Evolutionary conservation across 2,888 invertebrate genomes (phyloP).

Genomic region (Drosophila fungiperda): DNA sequence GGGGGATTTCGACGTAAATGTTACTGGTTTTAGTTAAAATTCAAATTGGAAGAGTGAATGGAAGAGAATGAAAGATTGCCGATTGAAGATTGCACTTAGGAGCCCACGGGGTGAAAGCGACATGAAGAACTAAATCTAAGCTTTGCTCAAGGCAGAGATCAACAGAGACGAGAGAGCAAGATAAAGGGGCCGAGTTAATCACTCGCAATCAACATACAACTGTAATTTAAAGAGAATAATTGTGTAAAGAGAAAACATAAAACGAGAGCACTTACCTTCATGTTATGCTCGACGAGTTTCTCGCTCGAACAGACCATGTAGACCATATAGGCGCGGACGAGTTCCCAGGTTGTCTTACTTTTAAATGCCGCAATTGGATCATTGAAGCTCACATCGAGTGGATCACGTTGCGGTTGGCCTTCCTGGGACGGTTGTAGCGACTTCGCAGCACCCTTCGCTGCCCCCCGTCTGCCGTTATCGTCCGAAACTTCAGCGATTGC

Average conservation of each 20-base stretch:
- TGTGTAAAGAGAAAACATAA: background rate
- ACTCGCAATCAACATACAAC: background rate
- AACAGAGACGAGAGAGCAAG: background rate
- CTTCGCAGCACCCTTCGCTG: background rate
- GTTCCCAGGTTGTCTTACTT: constrained; percentile 97
- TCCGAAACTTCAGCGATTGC: constrained; percentile 21
- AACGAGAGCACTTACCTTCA: constrained; percentile 89
- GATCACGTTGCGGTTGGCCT: constrained; percentile 86
- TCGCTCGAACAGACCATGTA: constrained; percentile 95
- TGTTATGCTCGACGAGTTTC: constrained; percentile 95
- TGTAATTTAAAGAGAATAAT: background rate
- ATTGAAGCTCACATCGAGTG: constrained; percentile 93
- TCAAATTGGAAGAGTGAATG: background rate
- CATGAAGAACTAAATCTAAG: background rate
- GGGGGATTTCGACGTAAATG: background rate
- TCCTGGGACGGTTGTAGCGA: constrained; percentile 51
- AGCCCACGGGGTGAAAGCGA: background rate
- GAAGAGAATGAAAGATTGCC: background rate
- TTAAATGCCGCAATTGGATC: constrained; percentile 96
- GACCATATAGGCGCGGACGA: constrained; percentile 95
- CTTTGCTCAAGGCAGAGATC: background rate
- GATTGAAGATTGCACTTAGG: background rate
- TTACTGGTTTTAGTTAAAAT: background rate
- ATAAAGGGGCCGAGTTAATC: background rate
- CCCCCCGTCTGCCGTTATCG: constrained; percentile 10